Evolutionary conservation across 2,113 vertebrate species (phyloP), one percentile per base, ranked within the genome.

Genomic region (Eonycteris spelaea): DNA sequence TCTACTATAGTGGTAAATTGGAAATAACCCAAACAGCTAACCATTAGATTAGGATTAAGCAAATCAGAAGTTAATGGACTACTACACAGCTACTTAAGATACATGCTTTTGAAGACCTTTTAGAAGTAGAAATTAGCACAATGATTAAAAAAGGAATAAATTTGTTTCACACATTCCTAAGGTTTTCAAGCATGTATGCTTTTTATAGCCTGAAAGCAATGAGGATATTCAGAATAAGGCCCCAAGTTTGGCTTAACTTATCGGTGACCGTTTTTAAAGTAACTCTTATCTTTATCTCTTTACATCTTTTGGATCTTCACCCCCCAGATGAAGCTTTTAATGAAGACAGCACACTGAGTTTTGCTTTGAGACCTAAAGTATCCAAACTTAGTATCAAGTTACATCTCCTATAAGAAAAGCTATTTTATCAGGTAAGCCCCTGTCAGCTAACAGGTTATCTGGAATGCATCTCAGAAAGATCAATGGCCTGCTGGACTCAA

Each of bases 401-500:
- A 33, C 11, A 22, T 4, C 38, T 75, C 35, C 51, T 2, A 8
- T 40, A 87, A 96, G 92, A 86, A 97, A 96, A 98, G 1, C 0
- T 45, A 16, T 59, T 61, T 45, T 45, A 43, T 40, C 83, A 16
- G 77, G 35, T 63, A 22, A 90, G 6, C 28, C 73, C 55, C 2
- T 57, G 33, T 14, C 77, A 19, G 59, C 43, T 13, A n/a, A 63
- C 10, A 26, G 71, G 9, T 87, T 18, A 53, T 24, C 38, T 38
- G 28, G 59, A 86, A 77, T 16, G 67, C 21, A 48, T 84, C 78
- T 74, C 22, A 28, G 3, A 80, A 96, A 68, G 43, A 91, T 90
- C 97, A 96, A 92, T 88, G 97, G 96, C 95, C 97, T 97, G 71
- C 61, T 86, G 90, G 51, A 99, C 87, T 98, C 97, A 98, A 98